A percentile compares a stretch with the other conserved stretches of the same genome.
These are phyloP conservation scores for Drosophila sucinea DNA, from an alignment of 1,140 invertebrate genomes.

Conservation along the genomic window DNA sequence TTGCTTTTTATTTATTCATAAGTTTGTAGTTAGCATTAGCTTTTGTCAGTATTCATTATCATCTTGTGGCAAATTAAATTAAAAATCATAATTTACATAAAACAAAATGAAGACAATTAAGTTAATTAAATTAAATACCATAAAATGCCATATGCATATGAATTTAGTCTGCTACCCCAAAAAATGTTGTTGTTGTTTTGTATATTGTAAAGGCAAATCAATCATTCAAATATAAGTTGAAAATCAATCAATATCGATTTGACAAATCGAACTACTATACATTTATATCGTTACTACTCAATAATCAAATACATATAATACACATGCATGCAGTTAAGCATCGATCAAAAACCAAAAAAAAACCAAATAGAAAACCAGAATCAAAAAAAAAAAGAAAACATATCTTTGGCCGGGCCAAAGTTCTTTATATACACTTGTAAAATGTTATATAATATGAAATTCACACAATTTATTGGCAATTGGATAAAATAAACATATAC, in stretches of 20 bases:
- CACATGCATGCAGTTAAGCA: neutral
- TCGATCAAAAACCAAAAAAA: neutral
- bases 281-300: constrained; percentile 10
- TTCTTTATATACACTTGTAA: neutral
- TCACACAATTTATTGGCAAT: no score
- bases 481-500: no score
- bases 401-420: neutral
- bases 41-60: constrained; percentile 69
- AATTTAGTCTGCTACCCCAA: constrained; percentile 83
- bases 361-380: neutral
- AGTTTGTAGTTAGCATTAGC: constrained; percentile 38
- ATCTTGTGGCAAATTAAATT: constrained; percentile 69
- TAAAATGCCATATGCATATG: constrained; percentile 66
- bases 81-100: constrained; percentile 60
- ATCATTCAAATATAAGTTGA: constrained; percentile 19
- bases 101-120: constrained; percentile 50
- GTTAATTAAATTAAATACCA: constrained; percentile 45
- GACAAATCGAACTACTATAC: constrained; percentile 12
- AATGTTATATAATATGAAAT: neutral
- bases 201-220: constrained; percentile 34
- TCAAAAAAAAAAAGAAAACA: neutral
- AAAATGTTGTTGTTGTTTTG: constrained; percentile 40
- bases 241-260: constrained; percentile 12
- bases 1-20: constrained; percentile 62
- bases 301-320: neutral